Evolutionary conservation across 2,888 invertebrate species (phyloP).

Genomic region (Oligia latruncula): DNA sequence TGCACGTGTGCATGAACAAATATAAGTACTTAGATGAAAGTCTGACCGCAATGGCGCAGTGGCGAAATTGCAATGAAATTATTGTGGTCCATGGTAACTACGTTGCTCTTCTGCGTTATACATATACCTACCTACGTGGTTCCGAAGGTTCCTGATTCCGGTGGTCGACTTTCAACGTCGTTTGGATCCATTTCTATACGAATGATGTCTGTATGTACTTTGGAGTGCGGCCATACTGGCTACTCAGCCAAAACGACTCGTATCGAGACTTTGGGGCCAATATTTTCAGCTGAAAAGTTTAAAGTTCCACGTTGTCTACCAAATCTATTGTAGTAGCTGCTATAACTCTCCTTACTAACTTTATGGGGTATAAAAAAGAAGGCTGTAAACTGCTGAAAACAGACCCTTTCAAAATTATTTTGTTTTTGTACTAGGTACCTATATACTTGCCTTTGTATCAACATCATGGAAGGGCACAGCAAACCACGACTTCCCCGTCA

Average conservation of each 20-base stretch:
- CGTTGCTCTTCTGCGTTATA: neutral
- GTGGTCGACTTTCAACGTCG: neutral
- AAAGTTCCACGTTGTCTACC: neutral
- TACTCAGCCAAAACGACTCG: constrained; percentile 26
- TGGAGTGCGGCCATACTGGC: constrained; percentile 43
- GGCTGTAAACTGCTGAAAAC: neutral
- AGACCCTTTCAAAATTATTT: neutral
- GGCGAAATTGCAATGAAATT: constrained; percentile 4
- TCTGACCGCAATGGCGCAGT: constrained; percentile 4
- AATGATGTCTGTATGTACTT: constrained; percentile 12
- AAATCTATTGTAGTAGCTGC: neutral
- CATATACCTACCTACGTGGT: neutral
- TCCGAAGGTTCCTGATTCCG: neutral
- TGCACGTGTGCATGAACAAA: constrained; percentile 5
- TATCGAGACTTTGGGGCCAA: constrained; percentile 1
- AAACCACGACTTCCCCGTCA: constrained; percentile 92
- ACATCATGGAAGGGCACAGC: constrained; percentile 93
- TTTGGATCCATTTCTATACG: neutral
- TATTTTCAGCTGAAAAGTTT: neutral
- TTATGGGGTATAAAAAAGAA: neutral
- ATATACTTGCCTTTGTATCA: constrained; percentile 91
- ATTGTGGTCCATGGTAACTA: neutral
- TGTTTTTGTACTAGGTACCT: neutral
- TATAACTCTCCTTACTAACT: neutral
- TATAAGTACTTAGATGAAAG: neutral